Percentiles rank a stretch among this genome's conserved stretches.
These are phyloP conservation scores for Drosophila mercatorum DNA, from an alignment of 2,888 invertebrate species.

Conservation along the genomic window DNA sequence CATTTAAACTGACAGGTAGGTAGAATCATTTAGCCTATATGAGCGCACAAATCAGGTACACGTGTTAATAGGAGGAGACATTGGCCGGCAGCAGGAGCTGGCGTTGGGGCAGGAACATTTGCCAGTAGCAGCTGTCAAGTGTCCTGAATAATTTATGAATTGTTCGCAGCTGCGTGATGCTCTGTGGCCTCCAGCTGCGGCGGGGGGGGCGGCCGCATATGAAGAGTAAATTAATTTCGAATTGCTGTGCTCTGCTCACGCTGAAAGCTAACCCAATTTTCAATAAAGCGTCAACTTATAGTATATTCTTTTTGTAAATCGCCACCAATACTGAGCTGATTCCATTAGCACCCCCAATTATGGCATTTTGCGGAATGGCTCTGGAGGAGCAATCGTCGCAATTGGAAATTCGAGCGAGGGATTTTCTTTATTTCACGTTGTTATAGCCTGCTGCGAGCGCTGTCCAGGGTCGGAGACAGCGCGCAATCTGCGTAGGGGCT, in stretches of 20 bases:
- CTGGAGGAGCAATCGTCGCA: slow-evolving; percentile 7
- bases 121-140: slow-evolving; percentile 73
- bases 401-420: slow-evolving; percentile 52
- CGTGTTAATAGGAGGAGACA: slow-evolving; percentile 36
- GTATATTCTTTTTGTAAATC: slow-evolving; percentile 8
- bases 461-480: background rate
- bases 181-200: background rate
- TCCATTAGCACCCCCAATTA: slow-evolving; percentile 38
- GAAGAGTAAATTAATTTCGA: slow-evolving; percentile 56
- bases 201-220: slow-evolving; percentile 5
- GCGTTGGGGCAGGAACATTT: slow-evolving; percentile 38
- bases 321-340: slow-evolving; percentile 15
- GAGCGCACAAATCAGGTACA: slow-evolving; percentile 42
- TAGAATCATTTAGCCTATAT: background rate
- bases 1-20: background rate
- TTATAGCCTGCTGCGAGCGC: slow-evolving; percentile 35
- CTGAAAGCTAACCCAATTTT: slow-evolving; percentile 20
- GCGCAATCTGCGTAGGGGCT: background rate
- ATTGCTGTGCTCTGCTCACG: slow-evolving; percentile 16
- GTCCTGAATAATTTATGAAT: slow-evolving; percentile 74
- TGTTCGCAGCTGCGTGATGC: slow-evolving; percentile 55
- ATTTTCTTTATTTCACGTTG: slow-evolving; percentile 60
- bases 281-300: slow-evolving; percentile 6
- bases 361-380: slow-evolving; percentile 16
- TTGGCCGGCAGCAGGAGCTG: slow-evolving; percentile 27